Evolutionary conservation across 2,888 invertebrate genomes (phyloP), one percentile per base, ranked within the genome.

Genomic region (Lymantria monacha): DNA sequence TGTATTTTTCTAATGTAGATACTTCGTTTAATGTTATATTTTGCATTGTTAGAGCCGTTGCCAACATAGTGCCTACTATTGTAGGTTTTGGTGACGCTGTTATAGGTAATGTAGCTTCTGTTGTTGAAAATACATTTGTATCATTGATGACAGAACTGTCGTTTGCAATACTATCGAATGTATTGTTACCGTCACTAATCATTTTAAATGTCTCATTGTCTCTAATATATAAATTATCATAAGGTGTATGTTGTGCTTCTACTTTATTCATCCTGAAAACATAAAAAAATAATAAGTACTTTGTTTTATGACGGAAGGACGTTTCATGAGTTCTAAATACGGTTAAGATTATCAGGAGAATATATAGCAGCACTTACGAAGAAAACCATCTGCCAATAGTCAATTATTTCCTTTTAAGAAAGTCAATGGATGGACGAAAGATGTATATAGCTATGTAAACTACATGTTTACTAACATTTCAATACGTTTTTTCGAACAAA

Each of bases 251-350:
- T 55, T 53, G 64, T 0, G 52, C 44, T 72, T 90, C 88, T 0
- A 89, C 81, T 11, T 65, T 63, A 58, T 91, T 91, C 90, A 91
- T 91, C 90, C 90, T 91, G 63, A 51, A 76, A 83, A 47, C 1
- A 1, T 9, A 12, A 38, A 38, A 22, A 22, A 22, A 3, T 22
- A 22, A 22, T 2, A 3, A 22, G 22, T 22, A 22, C 22, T 5
- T 22, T 3, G 22, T 22, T 2, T n/a, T n/a, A n/a, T n/a, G n/a
- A n/a, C n/a, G n/a, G n/a, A n/a, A n/a, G n/a, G n/a, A n/a, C n/a
- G n/a, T n/a, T n/a, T n/a, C n/a, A n/a, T n/a, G n/a, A n/a, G n/a
- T n/a, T n/a, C n/a, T n/a, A n/a, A n/a, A n/a, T n/a, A n/a, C n/a
- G n/a, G n/a, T n/a, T n/a, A n/a, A n/a, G n/a, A n/a, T n/a, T n/a